Conservation (phyloP, 1,140 invertebrate genomes). For the Babylonia areolata region DNA sequence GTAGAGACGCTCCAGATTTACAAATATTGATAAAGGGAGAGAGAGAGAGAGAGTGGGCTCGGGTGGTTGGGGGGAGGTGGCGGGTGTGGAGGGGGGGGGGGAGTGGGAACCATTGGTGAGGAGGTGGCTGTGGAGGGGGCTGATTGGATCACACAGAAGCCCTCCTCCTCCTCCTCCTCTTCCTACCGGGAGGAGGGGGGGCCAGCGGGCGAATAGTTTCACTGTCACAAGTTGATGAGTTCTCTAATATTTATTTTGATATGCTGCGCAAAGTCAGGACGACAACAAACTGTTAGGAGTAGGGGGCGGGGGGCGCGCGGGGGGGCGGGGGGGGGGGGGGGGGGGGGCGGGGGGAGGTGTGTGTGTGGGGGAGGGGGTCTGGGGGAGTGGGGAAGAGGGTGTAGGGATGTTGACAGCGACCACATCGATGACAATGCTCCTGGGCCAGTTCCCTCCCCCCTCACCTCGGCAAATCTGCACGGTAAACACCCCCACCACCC, state of each 20-base stretch:
- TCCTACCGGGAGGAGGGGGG: too few relatives aligned
- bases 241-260: constrained; percentile 41
- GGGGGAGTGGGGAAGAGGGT: not conserved
- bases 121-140: not conserved
- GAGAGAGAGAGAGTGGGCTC: not conserved
- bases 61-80: not conserved
- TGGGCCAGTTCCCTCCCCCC: constrained; percentile 15
- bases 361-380: too few relatives aligned
- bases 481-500: constrained; percentile 19
- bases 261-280: constrained; percentile 34
- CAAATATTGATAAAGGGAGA: constrained; percentile 41
- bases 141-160: constrained; percentile 33
- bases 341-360: too few relatives aligned
- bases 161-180: too few relatives aligned
- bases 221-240: constrained; percentile 41
- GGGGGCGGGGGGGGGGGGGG: too few relatives aligned
- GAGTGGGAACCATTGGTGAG: not conserved
- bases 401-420: constrained; percentile 30
- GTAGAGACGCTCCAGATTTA: constrained; percentile 37
- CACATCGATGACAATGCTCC: constrained; percentile 33
- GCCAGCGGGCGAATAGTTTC: constrained; percentile 20
- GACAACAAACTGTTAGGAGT: not conserved
- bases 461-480: constrained; percentile 30
- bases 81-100: not conserved
- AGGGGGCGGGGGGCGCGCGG: too few relatives aligned